Percentiles rank a stretch among this genome's conserved stretches.
These are phyloP conservation scores for Corythornis madagascariensis DNA, from an alignment of 2,113 vertebrate genomes.

Conservation along the genomic window DNA sequence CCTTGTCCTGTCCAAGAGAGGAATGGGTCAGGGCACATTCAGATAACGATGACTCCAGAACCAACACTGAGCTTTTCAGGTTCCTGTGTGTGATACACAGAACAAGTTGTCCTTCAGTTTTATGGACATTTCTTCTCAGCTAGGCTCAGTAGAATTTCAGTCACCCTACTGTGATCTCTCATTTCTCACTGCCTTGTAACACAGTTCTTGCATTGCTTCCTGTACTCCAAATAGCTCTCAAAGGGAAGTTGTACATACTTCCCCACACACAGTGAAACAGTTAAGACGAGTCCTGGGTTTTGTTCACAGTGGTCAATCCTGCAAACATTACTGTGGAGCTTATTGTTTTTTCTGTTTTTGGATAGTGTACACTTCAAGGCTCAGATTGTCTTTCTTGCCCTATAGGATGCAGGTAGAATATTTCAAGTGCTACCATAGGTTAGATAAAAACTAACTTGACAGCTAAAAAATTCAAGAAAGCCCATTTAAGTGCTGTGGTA, in stretches of 20 bases:
- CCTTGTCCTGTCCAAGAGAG: not conserved
- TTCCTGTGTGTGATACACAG: not conserved
- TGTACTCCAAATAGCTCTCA: not conserved
- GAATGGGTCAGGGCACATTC: fast-evolving
- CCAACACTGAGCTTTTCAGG: not conserved
- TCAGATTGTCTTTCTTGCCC: not conserved
- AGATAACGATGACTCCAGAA: not conserved
- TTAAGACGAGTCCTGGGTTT: not conserved
- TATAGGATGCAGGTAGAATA: not conserved
- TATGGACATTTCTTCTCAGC: not conserved
- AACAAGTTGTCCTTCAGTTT: not conserved
- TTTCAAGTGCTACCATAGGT: not conserved
- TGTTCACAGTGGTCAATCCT: not conserved
- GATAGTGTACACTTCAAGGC: not conserved
- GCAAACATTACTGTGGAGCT: not conserved
- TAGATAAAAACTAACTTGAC: not conserved
- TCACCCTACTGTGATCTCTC: not conserved
- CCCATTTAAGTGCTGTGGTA: not conserved
- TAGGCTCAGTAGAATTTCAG: not conserved
- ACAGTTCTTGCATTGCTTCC: not conserved
- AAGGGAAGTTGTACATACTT: not conserved
- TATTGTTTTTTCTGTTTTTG: not conserved
- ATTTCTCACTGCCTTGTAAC: not conserved
- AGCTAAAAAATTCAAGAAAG: not conserved
- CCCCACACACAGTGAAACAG: not conserved